Percentiles rank a stretch among this genome's conserved stretches.
Evolutionary conservation across 1,140 invertebrate genomes (phyloP).

Genomic region (Meteorus sp.): DNA sequence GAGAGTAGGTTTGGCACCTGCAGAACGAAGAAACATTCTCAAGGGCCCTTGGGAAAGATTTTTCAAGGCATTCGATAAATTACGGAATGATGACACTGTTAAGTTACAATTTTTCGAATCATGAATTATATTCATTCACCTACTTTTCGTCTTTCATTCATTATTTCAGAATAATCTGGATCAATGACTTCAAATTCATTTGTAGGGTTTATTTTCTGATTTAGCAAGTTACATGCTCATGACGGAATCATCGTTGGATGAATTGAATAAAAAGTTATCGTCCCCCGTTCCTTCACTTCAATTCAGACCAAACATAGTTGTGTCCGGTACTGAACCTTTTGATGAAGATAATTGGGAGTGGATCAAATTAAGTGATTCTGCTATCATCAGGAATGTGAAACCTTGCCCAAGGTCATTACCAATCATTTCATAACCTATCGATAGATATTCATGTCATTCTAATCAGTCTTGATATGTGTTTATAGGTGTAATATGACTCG

Average conservation of each 20-base stretch:
- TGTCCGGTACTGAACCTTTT: constrained; percentile 50
- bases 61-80: constrained; percentile 35
- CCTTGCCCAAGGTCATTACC: constrained; percentile 51
- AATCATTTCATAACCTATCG: not conserved
- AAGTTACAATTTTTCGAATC: constrained; percentile 8
- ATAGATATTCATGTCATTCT: not conserved
- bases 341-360: constrained; percentile 60
- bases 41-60: constrained; percentile 37
- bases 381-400: constrained; percentile 50
- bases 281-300: constrained; percentile 42
- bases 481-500: constrained; percentile 41
- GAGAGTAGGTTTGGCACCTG: constrained; percentile 34
- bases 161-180: constrained; percentile 15
- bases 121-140: too few species aligned
- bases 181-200: constrained; percentile 26
- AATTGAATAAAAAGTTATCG: constrained; percentile 49
- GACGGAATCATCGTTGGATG: constrained; percentile 48
- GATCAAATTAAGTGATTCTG: constrained; percentile 52
- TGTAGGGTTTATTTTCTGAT: constrained; percentile 53
- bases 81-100: constrained; percentile 44
- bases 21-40: constrained; percentile 28
- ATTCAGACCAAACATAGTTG: constrained; percentile 59
- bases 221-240: constrained; percentile 56
- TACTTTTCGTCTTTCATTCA: not conserved
- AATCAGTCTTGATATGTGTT: constrained; percentile 18